Percentiles rank a stretch among this genome's conserved stretches.
These are phyloP conservation scores for Dynastes grantii DNA, from an alignment of 2,888 invertebrate genomes.

Conservation along the genomic window DNA sequence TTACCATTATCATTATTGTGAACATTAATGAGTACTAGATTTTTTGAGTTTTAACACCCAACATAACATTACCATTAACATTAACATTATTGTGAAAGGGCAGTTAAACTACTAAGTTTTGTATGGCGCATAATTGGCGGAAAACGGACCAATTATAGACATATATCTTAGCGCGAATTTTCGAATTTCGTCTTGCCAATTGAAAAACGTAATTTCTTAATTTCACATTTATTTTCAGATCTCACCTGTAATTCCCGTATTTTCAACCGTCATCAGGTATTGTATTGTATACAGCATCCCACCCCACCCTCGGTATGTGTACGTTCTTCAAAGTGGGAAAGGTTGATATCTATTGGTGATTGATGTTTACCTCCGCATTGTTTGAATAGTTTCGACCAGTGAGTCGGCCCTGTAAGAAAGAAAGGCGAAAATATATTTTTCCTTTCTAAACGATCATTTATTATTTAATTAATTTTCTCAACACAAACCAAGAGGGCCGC, in stretches of 20 bases:
- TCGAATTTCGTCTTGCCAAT: too few relatives aligned
- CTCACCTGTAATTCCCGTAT: constrained; percentile 77
- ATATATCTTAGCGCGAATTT: too few relatives aligned
- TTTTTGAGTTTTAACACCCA: too few relatives aligned
- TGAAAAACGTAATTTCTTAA: too few relatives aligned
- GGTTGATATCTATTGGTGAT: constrained; percentile 71
- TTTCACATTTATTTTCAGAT: not conserved
- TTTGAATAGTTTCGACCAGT: constrained; percentile 56
- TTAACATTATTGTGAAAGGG: too few relatives aligned
- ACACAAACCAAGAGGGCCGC: constrained; percentile 36
- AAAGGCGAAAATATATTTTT: not conserved
- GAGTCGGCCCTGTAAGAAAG: constrained; percentile 54
- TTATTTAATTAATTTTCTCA: not conserved
- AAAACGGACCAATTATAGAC: too few relatives aligned
- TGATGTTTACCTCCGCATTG: constrained; percentile 59
- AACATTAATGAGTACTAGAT: too few relatives aligned
- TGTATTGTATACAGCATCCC: constrained; percentile 73
- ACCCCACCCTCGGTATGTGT: constrained; percentile 72
- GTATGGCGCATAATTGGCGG: too few relatives aligned
- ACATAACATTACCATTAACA: too few relatives aligned
- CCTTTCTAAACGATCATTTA: not conserved
- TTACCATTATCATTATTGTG: too few relatives aligned
- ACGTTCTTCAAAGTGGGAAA: constrained; percentile 64
- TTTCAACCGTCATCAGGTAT: constrained; percentile 77
- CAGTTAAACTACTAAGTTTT: too few relatives aligned